Evolutionary conservation across 2,113 vertebrate species (phyloP).

Genomic region (Rhinogobius similis): DNA sequence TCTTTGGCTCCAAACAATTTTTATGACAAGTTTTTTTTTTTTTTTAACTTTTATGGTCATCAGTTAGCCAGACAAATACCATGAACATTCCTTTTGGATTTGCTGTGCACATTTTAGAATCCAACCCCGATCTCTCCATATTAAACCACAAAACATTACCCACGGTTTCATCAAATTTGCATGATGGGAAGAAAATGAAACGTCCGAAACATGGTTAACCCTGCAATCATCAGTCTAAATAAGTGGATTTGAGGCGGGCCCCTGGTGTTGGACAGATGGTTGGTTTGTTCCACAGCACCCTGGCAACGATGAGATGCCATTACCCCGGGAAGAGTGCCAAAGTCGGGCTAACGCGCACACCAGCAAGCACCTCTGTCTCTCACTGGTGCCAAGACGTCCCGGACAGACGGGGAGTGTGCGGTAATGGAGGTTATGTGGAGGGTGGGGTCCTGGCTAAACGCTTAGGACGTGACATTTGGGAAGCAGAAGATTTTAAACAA

Average conservation of each 20-base stretch:
- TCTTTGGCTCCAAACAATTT: no score
- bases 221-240: slow-evolving; percentile 50
- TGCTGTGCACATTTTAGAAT: not conserved
- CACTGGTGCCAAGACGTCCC: slow-evolving; percentile 52
- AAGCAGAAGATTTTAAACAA: slow-evolving; percentile 20
- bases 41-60: not conserved
- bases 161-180: slow-evolving; percentile 2
- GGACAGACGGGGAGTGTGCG: slow-evolving; percentile 44
- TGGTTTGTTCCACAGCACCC: slow-evolving; percentile 54
- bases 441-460: slow-evolving; percentile 39
- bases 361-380: slow-evolving; percentile 12
- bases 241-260: slow-evolving; percentile 45
- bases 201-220: slow-evolving; percentile 36
- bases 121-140: not conserved
- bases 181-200: slow-evolving; percentile 22
- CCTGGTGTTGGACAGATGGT: slow-evolving; percentile 67
- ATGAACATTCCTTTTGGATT: not conserved
- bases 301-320: slow-evolving; percentile 63
- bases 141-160: slow-evolving; percentile 14
- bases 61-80: not conserved
- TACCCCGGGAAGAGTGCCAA: slow-evolving; percentile 64
- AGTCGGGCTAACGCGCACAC: slow-evolving; percentile 23
- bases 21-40: no score
- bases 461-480: slow-evolving; percentile 1
- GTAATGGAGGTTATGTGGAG: not conserved